Percentiles rank a stretch among this genome's conserved stretches.
phyloP scores from a whole-genome alignment of 2,797 vertebrate genomes.

The Pipistrellus kuhlii region DNA sequence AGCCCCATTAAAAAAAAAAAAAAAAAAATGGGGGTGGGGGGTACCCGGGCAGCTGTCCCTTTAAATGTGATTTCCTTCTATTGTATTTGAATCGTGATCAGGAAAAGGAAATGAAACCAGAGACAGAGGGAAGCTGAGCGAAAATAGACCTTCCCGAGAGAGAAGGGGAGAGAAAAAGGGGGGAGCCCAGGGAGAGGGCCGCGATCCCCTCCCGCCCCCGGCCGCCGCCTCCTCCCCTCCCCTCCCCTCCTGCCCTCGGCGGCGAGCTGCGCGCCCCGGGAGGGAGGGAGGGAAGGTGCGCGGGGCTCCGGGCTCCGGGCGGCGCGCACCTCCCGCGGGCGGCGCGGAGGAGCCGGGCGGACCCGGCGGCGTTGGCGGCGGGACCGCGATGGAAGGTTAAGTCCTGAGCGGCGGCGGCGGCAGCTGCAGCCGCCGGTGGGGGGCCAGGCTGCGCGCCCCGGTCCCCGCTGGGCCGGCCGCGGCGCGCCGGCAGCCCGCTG shows the following conservation, averaged over 20 bases:
- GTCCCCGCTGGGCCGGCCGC: slow-evolving; percentile 70
- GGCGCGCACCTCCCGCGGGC: slow-evolving; percentile 55
- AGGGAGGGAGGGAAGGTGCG: slow-evolving; percentile 57
- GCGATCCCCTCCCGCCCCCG: slow-evolving; percentile 51
- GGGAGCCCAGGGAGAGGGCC: slow-evolving; percentile 68
- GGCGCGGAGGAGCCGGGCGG: slow-evolving; percentile 53
- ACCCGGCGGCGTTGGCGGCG: slow-evolving; percentile 40
- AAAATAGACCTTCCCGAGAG: slow-evolving; percentile 81
- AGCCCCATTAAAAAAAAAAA: slow-evolving; percentile 79
- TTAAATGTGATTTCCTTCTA: slow-evolving; percentile 98
- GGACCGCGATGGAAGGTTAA: slow-evolving; percentile 86
- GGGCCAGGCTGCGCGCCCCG: slow-evolving; percentile 67
- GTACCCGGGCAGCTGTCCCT: slow-evolving; percentile 90
- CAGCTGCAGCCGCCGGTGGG: slow-evolving; percentile 65
- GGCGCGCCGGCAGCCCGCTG: slow-evolving; percentile 67
- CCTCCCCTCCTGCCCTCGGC: not conserved
- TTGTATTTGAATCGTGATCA: slow-evolving; percentile 98
- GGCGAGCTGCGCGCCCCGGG: slow-evolving; percentile 47
- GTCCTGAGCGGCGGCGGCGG: slow-evolving; percentile 66
- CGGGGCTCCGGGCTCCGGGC: slow-evolving; percentile 38
- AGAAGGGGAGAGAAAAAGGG: slow-evolving; percentile 6
- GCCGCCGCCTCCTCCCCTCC: slow-evolving; percentile 63
- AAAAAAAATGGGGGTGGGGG: not conserved
- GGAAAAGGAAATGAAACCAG: slow-evolving; percentile 98
- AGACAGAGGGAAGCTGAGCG: slow-evolving; percentile 87